These are phyloP conservation scores for Sipha flava DNA, from an alignment of 1,140 invertebrate species.

Conservation along the genomic window DNA sequence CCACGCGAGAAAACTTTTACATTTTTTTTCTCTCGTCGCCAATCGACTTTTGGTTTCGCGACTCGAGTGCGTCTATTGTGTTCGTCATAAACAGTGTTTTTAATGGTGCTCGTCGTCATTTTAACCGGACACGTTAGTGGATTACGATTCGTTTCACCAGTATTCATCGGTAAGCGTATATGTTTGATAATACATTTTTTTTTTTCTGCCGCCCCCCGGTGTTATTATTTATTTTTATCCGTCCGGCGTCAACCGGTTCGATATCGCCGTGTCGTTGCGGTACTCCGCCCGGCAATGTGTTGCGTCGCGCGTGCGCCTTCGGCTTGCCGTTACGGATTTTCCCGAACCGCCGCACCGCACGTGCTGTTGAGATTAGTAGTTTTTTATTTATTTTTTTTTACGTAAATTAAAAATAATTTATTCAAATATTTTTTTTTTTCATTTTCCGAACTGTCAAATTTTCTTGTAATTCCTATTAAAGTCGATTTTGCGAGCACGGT, in stretches of 20 bases:
- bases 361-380: neutral
- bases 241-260: neutral
- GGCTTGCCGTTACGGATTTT: neutral
- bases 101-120: neutral
- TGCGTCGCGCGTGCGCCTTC: neutral
- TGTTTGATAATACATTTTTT: too few species aligned
- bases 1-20: neutral
- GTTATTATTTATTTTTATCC: too few species aligned
- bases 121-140: neutral
- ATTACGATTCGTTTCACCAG: neutral
- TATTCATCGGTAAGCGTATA: neutral
- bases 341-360: neutral
- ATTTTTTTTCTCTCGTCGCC: neutral
- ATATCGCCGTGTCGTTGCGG: too few species aligned
- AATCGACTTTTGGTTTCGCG: neutral
- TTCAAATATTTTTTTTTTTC: neutral
- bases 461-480: too few species aligned
- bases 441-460: too few species aligned
- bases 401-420: neutral
- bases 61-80: neutral
- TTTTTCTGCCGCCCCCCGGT: too few species aligned
- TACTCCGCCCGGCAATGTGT: too few species aligned
- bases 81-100: neutral
- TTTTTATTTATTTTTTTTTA: neutral
- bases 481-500: too few species aligned